Base-by-base conservation (phyloP, 37 sponge, comb jelly and placozoan species). In the Spongilla lacustris region DNA sequence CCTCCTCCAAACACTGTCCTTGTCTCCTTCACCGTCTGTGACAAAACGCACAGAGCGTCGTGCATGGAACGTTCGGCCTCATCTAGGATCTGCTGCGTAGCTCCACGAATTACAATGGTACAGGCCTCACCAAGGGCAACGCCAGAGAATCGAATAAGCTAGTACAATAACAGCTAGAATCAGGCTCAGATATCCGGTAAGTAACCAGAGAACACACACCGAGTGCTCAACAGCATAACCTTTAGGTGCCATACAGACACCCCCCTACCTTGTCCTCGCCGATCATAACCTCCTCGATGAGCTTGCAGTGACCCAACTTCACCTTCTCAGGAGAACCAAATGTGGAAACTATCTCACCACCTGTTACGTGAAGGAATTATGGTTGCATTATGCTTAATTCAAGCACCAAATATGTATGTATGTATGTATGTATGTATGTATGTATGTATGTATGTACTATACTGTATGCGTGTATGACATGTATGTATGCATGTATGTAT, bases 281-380 rank as follows among this genome's bases (percentile, higher is more conserved):
- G 67, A 99, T 97, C 85, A 99, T 96, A 26, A 99, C 86, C 85
- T 99, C 96, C 68, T 99, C 97, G 32, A 99, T 99, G n/a, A 96
- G 83, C 36, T 99, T 88, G 71, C 99, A 99, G n/a, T 67, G 48
- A 3, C 99, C 99, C 11, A 99, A 71, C 49, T 92, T 95, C 29
- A 95, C 96, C 83, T 96, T 93, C 78, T 96, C 99, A 0, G 99
- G 99, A 36, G 93, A 50, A 78, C 86, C 93, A 84, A 99, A 99
- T 14, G 99, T 99, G n/a, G 97, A 97, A n/a, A 96, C 96, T 26
- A 99, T 99, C 74, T 99, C 99, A 36, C 97, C 99, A 19, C 94
- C 94, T 87, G 67, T 4, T 46, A 10, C 8, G 46, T 46, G n/a
- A n/a, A n/a, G n/a, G n/a, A n/a, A n/a, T n/a, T n/a, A n/a, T n/a